Conservation (phyloP, 64 coral and sea anemone genomes). For the Stichodactyla helianthus region DNA sequence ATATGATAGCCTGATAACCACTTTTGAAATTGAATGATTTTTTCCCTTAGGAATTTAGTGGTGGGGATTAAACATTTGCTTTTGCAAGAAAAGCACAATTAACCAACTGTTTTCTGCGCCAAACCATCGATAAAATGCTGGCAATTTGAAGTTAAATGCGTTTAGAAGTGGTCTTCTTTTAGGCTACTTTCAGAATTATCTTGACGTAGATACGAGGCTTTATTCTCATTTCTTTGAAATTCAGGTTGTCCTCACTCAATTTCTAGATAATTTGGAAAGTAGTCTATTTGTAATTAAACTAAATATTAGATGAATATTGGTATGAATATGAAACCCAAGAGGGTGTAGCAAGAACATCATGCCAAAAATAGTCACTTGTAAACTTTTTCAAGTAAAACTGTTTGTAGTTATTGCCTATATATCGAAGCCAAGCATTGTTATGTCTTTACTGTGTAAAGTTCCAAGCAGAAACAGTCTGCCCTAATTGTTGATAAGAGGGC, state of each 20-base stretch:
- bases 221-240: no score
- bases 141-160: background rate
- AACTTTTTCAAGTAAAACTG: background rate
- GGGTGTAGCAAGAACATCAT: background rate
- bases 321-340: no score
- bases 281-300: background rate
- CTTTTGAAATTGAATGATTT: background rate
- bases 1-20: no score
- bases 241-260: no score
- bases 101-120: background rate
- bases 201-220: background rate
- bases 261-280: background rate
- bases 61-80: background rate
- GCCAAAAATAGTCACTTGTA: background rate
- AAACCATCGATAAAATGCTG: background rate
- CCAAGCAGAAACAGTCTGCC: background rate
- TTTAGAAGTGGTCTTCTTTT: background rate
- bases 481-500: background rate
- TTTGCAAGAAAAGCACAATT: background rate
- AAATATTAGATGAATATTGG: no score
- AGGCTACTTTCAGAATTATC: background rate
- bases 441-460: constrained; percentile 16
- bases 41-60: background rate
- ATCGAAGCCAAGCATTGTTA: background rate
- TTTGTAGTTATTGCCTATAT: background rate